Evolutionary conservation across 2,888 invertebrate genomes (phyloP), one percentile per base, ranked within the genome.

Genomic region (Gymnosoma rotundatum): DNA sequence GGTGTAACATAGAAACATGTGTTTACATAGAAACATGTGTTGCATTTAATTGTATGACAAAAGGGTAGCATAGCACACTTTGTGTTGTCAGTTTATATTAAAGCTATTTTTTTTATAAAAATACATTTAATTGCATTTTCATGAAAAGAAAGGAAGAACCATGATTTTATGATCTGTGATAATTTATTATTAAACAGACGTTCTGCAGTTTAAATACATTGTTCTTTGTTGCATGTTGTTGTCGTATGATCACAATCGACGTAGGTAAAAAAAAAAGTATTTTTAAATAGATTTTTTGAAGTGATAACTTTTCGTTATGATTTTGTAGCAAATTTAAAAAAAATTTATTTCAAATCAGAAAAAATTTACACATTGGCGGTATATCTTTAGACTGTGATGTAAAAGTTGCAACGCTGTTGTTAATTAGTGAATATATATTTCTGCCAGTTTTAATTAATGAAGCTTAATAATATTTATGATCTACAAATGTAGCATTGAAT

Each of bases 381-480:
- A 16, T 7, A 36, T 56, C 56, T 18, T 48, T 42, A 36, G 0
- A 52, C 0, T 50, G 5, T 60, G 32, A 21, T 58, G 21, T 73
- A 38, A 38, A 20, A 50, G 48, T 70, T 63, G 42, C 69, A 70
- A 80, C 76, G 58, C 63, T 66, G 73, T 64, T 69, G 76, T 69
- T 80, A 84, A 84, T 84, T 84, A 78, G 64, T 63, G 61, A 81
- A 78, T 80, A 66, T 73, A 67, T 72, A 54, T 73, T 83, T 76
- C 67, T 84, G 83, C 78, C 83, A 80, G 63, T 72, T 70, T 78
- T 84, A 84, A 81, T 84, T 81, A 70, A 58, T 69, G 73, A 12
- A 74, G 52, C 78, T 81, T 69, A 81, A 81, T 78, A 74, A 70
- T 78, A 81, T 84, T 81, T 84, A 84, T 81, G 81, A 64, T 56